A percentile compares a stretch with the other conserved stretches of the same genome.
phyloP scores from a whole-genome alignment of 2,888 invertebrate genomes.

The Leucophenga montana region DNA sequence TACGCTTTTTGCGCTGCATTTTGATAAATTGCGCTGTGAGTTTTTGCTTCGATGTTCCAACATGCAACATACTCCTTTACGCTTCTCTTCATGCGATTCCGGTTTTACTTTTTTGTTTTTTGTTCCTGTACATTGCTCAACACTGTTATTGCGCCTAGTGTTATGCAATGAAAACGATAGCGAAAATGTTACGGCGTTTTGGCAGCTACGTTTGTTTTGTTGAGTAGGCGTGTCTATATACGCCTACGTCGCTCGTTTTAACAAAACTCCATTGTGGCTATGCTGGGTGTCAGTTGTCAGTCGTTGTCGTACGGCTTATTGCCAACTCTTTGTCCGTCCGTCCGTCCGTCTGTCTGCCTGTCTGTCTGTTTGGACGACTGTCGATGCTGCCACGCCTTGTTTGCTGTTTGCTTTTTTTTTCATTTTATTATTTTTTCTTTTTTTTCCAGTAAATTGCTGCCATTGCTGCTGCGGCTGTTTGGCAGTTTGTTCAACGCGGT shows the following conservation, averaged over 20 bases:
- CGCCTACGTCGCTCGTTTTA: no score
- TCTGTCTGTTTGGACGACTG: no score
- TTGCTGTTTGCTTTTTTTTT: neutral
- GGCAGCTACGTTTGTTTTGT: conserved; percentile 11
- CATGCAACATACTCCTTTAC: neutral
- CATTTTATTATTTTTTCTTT: neutral
- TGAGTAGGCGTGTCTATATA: conserved; percentile 3
- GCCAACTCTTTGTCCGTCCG: no score
- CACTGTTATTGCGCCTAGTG: neutral
- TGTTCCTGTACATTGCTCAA: no score
- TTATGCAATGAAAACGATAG: neutral
- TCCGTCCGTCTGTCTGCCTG: no score
- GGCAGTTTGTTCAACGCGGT: neutral
- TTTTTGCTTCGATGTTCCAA: conserved; percentile 31
- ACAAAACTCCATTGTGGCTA: no score
- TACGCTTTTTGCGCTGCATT: conserved; percentile 50
- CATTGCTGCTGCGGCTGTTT: neutral
- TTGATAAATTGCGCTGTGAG: conserved; percentile 57
- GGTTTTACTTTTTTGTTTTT: neutral
- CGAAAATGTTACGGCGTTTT: neutral
- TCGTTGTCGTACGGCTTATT: no score
- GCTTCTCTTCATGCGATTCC: neutral
- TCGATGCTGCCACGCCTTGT: neutral
- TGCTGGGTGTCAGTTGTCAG: no score
- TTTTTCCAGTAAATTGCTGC: neutral